Base-by-base conservation (phyloP, 2,113 vertebrate species). In the Vombatus ursinus region DNA sequence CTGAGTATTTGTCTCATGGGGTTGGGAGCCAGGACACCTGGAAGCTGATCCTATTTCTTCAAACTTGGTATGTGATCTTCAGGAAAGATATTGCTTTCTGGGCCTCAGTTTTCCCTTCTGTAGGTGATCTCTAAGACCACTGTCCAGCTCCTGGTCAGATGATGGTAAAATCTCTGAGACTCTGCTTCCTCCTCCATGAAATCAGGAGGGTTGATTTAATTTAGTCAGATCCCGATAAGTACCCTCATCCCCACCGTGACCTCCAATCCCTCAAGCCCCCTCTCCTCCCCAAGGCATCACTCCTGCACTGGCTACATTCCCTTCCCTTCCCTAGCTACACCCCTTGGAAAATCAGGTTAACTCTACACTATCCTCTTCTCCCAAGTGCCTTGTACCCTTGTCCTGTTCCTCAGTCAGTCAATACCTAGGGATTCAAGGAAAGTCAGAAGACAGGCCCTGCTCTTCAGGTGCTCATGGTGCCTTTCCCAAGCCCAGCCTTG, bases 1-100 rank as follows among this genome's bases (percentile, higher is more conserved):
- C 94, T 96, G 94, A 96, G 92, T 93, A 94, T 97, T 98, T 97
- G 37, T 84, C 16, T 84, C 19, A 16, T 23, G n/a, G 37, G n/a
- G 1, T 22, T 44, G 68, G 37, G 19, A 44, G 68, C n/a, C 37
- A 44, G 68, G 37, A 84, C 4, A 23, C 19, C 68, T 84, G 68
- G 68, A 6, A 23, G n/a, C 68, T 68, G 57, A 68, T 37, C 57
- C 57, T 68, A 68, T 3, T 3, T 37, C 16, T 68, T 31, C 57
- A 14, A 37, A 3, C 11, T n/a, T n/a, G 19, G 22, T 19, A 16
- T 7, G 4, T 37, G 14, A 77, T 16, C 37, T 77, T 77, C 3
- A 77, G 37, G 4, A 77, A 16, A 77, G 37, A 16, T 23, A 7
- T 44, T 77, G 68, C 37, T 77, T 0, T 19, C 37, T n/a, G 16